phyloP scores from a whole-genome alignment of 2,888 invertebrate species.

The Caenorhabditis virilis region DNA sequence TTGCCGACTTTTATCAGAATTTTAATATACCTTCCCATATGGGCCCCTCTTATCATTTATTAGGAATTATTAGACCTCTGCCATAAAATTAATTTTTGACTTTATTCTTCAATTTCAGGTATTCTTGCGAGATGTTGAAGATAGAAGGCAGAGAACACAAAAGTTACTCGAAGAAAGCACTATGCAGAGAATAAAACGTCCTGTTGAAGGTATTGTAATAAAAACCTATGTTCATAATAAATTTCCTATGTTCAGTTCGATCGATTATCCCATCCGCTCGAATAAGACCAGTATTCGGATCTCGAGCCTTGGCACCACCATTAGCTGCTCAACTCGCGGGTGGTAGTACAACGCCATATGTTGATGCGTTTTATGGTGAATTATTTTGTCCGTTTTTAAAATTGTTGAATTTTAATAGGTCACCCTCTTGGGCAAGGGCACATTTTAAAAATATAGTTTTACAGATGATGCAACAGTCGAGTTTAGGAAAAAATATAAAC shows the following conservation, averaged over 20 bases:
- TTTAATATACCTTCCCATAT: no score
- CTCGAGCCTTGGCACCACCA: slow-evolving; percentile 34
- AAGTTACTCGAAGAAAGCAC: slow-evolving; percentile 5
- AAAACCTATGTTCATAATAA: not conserved
- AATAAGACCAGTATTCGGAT: slow-evolving; percentile 11
- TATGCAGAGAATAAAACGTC: slow-evolving; percentile 8
- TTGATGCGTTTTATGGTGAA: slow-evolving; percentile 12
- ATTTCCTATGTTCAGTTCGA: slow-evolving; percentile 1
- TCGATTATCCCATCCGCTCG: slow-evolving; percentile 7
- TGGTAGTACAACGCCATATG: slow-evolving; percentile 20
- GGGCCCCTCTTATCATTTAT: no score
- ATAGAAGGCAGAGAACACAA: slow-evolving; percentile 10
- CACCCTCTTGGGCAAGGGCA: no score
- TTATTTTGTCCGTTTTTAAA: no score
- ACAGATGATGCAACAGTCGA: no score
- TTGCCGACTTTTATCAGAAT: no score
- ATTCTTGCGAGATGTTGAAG: slow-evolving; percentile 25
- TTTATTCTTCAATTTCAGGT: slow-evolving; percentile 3
- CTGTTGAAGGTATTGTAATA: slow-evolving; percentile 3
- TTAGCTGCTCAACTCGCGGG: slow-evolving; percentile 34
- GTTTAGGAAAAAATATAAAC: no score
- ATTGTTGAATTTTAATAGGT: no score
- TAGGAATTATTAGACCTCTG: no score
- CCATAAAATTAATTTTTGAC: no score
- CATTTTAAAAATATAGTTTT: no score